phyloP scores from a whole-genome alignment of 2,888 invertebrate genomes.

The Phyllotreta striolata region DNA sequence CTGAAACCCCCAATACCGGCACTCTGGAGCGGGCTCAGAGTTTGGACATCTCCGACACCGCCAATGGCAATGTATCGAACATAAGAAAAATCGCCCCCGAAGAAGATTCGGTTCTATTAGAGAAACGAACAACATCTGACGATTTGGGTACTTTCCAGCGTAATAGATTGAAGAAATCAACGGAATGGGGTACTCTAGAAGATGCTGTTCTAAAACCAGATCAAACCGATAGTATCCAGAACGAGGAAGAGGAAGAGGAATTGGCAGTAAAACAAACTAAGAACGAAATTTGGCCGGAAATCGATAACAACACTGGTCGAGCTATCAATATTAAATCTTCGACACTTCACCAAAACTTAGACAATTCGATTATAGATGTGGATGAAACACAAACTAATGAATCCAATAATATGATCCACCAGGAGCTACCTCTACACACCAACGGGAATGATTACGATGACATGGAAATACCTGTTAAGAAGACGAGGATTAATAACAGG shows the following conservation, averaged over 20 bases:
- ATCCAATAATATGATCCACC: slow-evolving; percentile 7
- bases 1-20: slow-evolving; percentile 58
- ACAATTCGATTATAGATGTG: background rate
- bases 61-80: slow-evolving; percentile 29
- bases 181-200: slow-evolving; percentile 79
- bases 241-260: slow-evolving; percentile 50
- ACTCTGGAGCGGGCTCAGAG: slow-evolving; percentile 82
- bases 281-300: slow-evolving; percentile 55
- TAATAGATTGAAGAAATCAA: slow-evolving; percentile 75
- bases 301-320: slow-evolving; percentile 16
- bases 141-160: slow-evolving; percentile 74
- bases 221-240: slow-evolving; percentile 49
- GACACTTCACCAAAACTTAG: background rate
- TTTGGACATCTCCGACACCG: slow-evolving; percentile 73
- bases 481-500: slow-evolving; percentile 24
- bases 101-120: slow-evolving; percentile 60
- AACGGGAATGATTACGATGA: too few species aligned
- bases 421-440: slow-evolving; percentile 13
- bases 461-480: background rate
- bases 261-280: slow-evolving; percentile 41
- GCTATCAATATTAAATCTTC: slow-evolving; percentile 11
- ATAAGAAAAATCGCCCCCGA: slow-evolving; percentile 48
- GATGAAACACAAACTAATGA: slow-evolving; percentile 16
- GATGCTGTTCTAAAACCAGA: slow-evolving; percentile 73
- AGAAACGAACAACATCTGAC: slow-evolving; percentile 66